phyloP scores from a whole-genome alignment of 2,888 invertebrate genomes.

The Amiota minor region DNA sequence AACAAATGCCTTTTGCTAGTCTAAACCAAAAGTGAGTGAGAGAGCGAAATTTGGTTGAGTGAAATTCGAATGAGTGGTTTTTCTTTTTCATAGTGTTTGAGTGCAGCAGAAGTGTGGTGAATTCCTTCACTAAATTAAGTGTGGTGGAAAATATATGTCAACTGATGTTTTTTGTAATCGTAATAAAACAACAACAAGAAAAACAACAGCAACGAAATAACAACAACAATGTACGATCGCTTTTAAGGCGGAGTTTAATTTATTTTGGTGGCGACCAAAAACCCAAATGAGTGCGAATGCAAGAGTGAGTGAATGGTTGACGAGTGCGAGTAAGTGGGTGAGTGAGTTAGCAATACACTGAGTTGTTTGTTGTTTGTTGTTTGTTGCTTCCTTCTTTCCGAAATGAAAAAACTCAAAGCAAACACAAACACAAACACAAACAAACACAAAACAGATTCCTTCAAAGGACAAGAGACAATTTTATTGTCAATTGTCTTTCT shows the following conservation, averaged over 20 bases:
- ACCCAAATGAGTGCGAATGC: too few relatives aligned
- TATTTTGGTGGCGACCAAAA: too few relatives aligned
- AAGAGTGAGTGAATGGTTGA: not conserved
- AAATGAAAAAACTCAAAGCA: too few relatives aligned
- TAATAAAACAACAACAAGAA: constrained; percentile 48
- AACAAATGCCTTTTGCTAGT: not conserved
- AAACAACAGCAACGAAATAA: not conserved
- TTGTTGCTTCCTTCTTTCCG: too few relatives aligned
- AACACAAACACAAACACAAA: too few relatives aligned
- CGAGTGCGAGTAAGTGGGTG: not conserved
- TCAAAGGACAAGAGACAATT: too few relatives aligned
- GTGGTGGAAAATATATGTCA: constrained; percentile 48
- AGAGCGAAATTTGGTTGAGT: constrained; percentile 3
- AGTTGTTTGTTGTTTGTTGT: not conserved
- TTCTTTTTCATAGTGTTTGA: constrained; percentile 39
- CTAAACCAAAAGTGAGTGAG: not conserved
- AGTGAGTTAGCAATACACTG: not conserved
- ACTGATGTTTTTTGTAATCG: constrained; percentile 29
- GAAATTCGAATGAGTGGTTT: not conserved
- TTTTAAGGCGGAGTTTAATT: constrained; percentile 56
- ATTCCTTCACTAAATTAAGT: too few relatives aligned
- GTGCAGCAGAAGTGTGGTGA: constrained; percentile 43
- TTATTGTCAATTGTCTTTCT: too few relatives aligned
- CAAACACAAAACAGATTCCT: too few relatives aligned
- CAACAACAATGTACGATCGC: constrained; percentile 47